Conservation (phyloP, 2,113 vertebrate genomes). For the Romanogobio albipinnatus region DNA sequence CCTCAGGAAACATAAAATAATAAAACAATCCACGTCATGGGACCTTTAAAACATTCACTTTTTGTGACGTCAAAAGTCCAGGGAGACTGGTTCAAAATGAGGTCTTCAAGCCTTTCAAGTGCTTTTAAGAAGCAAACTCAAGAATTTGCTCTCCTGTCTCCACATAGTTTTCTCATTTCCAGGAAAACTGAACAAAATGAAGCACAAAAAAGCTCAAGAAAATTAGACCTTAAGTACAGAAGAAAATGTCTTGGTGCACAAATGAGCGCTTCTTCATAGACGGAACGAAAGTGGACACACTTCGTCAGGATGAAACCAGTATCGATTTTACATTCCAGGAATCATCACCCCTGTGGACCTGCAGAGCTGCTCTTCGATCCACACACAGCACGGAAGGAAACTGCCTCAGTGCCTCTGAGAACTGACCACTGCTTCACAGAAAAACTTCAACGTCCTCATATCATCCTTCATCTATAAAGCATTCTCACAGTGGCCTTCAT, state of each 20-base stretch:
- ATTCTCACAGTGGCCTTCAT: not conserved
- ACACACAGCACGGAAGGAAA: conserved; percentile 14
- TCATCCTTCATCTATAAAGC: not conserved
- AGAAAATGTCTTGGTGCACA: not conserved
- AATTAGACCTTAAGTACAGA: not conserved
- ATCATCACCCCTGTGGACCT: conserved; percentile 36
- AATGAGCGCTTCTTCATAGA: not conserved
- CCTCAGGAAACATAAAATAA: no score
- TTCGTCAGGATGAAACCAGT: conserved; percentile 42
- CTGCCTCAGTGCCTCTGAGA: not conserved
- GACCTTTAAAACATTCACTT: no score
- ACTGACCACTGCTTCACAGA: not conserved
- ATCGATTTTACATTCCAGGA: conserved; percentile 49
- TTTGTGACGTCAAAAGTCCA: no score
- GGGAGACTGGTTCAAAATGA: no score
- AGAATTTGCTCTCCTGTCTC: not conserved
- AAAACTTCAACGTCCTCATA: not conserved
- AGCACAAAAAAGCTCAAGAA: not conserved
- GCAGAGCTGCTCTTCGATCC: conserved; percentile 29
- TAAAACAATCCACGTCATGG: no score
- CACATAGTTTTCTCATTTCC: not conserved
- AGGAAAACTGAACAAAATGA: not conserved
- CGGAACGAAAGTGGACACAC: not conserved
- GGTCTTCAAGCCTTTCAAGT: not conserved
- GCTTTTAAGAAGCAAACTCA: not conserved